phyloP scores from a whole-genome alignment of 2,113 vertebrate species.

The Zeus faber region DNA sequence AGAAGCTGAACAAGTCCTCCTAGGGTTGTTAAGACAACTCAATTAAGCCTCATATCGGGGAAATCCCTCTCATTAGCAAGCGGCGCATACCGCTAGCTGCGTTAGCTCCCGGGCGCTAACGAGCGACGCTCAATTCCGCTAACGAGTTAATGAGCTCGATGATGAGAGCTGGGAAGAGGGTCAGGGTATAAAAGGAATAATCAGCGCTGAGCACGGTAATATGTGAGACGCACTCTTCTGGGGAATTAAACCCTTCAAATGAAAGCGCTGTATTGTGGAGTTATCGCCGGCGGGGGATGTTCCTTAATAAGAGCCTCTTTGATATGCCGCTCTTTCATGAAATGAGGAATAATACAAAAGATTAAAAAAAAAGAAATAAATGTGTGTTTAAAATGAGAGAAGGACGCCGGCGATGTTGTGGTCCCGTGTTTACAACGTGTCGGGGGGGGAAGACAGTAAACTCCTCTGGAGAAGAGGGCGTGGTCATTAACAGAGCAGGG shows the following conservation, averaged over 20 bases:
- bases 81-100: conserved; percentile 17
- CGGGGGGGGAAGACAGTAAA: conserved; percentile 11
- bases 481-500: conserved; percentile 6
- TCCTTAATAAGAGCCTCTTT: conserved; percentile 49
- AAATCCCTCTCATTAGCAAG: conserved; percentile 37
- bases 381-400: not conserved
- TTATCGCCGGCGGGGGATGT: conserved; percentile 47
- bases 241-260: conserved; percentile 15
- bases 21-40: too few species aligned
- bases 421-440: conserved; percentile 32
- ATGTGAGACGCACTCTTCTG: not conserved
- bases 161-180: conserved; percentile 67
- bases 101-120: conserved; percentile 53
- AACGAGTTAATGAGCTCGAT: conserved; percentile 65
- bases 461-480: not conserved
- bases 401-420: not conserved
- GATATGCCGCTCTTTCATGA: conserved; percentile 14
- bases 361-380: not conserved
- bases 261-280: conserved; percentile 17
- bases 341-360: too few species aligned
- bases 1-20: too few species aligned
- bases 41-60: conserved; percentile 1
- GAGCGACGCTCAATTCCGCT: conserved; percentile 51
- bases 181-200: conserved; percentile 63
- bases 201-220: conserved; percentile 32